Evolutionary conservation across 2,888 invertebrate species (phyloP).

Genomic region (Sturmia bella): DNA sequence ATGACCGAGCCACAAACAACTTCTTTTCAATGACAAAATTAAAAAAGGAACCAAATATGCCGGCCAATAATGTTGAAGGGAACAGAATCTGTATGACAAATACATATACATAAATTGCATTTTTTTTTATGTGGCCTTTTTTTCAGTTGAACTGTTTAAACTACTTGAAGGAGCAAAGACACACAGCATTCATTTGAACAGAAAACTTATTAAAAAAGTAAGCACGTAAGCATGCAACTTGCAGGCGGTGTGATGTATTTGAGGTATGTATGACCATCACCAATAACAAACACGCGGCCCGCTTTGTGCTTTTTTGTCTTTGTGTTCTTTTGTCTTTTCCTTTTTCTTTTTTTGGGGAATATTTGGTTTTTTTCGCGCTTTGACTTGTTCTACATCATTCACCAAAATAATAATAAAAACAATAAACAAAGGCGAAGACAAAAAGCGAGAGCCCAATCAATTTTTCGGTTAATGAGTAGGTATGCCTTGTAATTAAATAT

Average conservation of each 20-base stretch:
- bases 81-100: conserved; percentile 42
- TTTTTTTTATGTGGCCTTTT: conserved; percentile 11
- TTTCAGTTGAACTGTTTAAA: conserved; percentile 14
- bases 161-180: conserved; percentile 22
- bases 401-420: conserved; percentile 21
- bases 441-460: conserved; percentile 34
- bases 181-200: conserved; percentile 36
- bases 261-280: conserved; percentile 75
- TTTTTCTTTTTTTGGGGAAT: conserved; percentile 7
- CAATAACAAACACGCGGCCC: conserved; percentile 73
- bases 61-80: neutral
- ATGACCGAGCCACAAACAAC: no score
- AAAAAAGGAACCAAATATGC: conserved; percentile 2
- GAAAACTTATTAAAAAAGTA: conserved; percentile 58
- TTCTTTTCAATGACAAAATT: neutral
- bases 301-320: conserved; percentile 60
- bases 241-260: conserved; percentile 70
- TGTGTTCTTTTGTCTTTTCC: neutral
- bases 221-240: conserved; percentile 62
- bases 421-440: neutral
- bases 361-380: conserved; percentile 37
- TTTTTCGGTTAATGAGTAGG: conserved; percentile 53
- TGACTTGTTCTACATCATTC: conserved; percentile 32
- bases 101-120: conserved; percentile 28
- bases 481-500: conserved; percentile 47